A percentile compares a stretch with the other conserved stretches of the same genome.
Evolutionary conservation across 2,888 invertebrate species (phyloP).

Genomic region (Yponomeuta malinellus): DNA sequence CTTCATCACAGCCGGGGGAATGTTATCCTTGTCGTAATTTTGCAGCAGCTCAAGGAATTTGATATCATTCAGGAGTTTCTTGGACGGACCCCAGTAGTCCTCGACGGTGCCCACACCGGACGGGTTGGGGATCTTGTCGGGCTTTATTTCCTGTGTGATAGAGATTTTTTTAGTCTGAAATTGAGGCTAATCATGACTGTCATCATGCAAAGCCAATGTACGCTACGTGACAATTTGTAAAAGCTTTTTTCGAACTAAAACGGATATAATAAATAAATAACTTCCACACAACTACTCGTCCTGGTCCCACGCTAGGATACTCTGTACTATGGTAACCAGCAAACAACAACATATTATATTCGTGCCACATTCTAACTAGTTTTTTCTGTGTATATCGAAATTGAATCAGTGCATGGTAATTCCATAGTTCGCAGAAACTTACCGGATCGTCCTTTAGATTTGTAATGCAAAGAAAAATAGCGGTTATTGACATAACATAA

Average conservation of each 20-base stretch:
- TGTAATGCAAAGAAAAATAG: constrained; percentile 14
- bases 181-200: not conserved
- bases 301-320: too few species aligned
- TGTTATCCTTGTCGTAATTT: constrained; percentile 95
- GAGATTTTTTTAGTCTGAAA: not conserved
- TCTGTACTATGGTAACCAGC: too few species aligned
- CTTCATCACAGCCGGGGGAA: constrained; percentile 88
- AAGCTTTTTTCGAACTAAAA: too few species aligned
- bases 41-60: constrained; percentile 90
- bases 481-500: not conserved
- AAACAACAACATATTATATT: too few species aligned
- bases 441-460: constrained; percentile 19
- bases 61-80: constrained; percentile 91
- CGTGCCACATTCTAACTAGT: too few species aligned
- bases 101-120: constrained; percentile 89
- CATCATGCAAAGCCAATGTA: too few species aligned
- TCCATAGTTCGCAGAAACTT: constrained; percentile 4
- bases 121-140: constrained; percentile 89
- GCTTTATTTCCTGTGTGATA: constrained; percentile 82
- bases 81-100: constrained; percentile 95
- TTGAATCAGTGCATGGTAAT: not conserved
- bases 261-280: too few species aligned
- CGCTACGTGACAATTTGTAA: too few species aligned
- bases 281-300: too few species aligned
- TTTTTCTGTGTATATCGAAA: not conserved